These are phyloP conservation scores for Cichladusa arquata DNA, from an alignment of 2,113 vertebrate species.

Conservation along the genomic window DNA sequence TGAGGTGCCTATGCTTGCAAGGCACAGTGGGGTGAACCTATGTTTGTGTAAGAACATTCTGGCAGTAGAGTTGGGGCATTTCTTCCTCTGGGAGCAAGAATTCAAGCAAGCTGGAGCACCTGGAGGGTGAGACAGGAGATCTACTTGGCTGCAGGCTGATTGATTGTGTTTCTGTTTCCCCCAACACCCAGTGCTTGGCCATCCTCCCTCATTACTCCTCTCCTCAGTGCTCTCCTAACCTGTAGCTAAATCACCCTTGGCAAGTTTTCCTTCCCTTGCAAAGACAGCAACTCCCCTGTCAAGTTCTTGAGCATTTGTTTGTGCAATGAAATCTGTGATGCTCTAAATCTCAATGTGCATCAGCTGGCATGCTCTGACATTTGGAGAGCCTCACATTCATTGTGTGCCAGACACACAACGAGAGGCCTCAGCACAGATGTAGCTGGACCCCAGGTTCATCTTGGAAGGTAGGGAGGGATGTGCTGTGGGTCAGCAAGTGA, in stretches of 20 bases:
- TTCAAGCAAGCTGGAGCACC: neutral
- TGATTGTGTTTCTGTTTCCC: neutral
- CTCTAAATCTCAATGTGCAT: slow-evolving; percentile 67
- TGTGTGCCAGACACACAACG: slow-evolving; percentile 55
- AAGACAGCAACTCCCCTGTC: slow-evolving; percentile 42
- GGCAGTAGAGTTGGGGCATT: neutral
- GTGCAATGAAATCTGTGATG: slow-evolving; percentile 64
- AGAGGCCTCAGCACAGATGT: slow-evolving; percentile 67
- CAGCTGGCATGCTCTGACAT: slow-evolving; percentile 66
- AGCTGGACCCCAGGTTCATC: slow-evolving; percentile 59
- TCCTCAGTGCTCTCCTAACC: slow-evolving; percentile 25
- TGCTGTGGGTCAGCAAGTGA: slow-evolving; percentile 43
- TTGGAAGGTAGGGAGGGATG: slow-evolving; percentile 42
- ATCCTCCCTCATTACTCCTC: neutral
- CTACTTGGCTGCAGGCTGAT: neutral
- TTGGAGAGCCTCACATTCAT: slow-evolving; percentile 27
- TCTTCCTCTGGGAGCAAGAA: neutral
- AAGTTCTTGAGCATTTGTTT: slow-evolving; percentile 54
- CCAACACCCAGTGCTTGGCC: neutral
- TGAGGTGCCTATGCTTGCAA: neutral
- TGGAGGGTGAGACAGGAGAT: neutral
- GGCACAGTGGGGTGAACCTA: neutral
- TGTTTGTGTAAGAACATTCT: neutral
- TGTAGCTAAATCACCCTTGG: slow-evolving; percentile 51
- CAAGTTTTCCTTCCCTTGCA: slow-evolving; percentile 12